Evolutionary conservation across 2,113 vertebrate species (phyloP), one percentile per base, ranked within the genome.

Genomic region (Podocnemis expansa): DNA sequence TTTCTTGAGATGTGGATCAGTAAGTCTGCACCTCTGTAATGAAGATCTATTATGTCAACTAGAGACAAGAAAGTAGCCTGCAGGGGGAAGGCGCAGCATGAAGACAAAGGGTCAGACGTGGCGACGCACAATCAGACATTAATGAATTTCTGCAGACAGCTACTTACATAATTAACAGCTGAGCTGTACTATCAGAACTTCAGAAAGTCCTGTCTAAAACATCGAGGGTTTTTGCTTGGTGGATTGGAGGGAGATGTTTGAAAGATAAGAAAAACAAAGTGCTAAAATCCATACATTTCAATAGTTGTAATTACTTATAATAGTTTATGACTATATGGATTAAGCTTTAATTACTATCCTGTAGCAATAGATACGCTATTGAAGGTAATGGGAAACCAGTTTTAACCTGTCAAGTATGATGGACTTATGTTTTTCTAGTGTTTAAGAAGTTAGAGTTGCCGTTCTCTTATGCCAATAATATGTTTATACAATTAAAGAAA

Each of bases 121-220:
- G 95, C 94, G 83, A 34, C 58, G 92, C 75, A 85, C 94, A 89
- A 94, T 90, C 93, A 95, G 94, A 92, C 85, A 91, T 93, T 96
- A 97, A 97, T 97, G 93, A 96, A 97, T 95, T 96, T 96, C 94
- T 97, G 93, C 92, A 96, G 91, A 93, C 96, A 97, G 92, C 87
- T 93, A 92, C 89, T 97, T 97, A 94, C 84, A 85, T 83, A 96
- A 94, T 85, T 88, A 29, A 75, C 45, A 67, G 94, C 88, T 94
- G 96, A 91, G 96, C 81, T 93, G 60, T 63, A 63, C 93, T 80
- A 94, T 76, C 55, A 96, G 93, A 70, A 84, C 93, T 94, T 95
- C 87, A 91, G 84, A 93, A 94, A 87, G 75, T 47, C 27, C 21
- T 10, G 93, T 93, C 90, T 78, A 80, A 96, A 87, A 80, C 91